Percentiles rank a stretch among this genome's conserved stretches.
These are phyloP conservation scores for Melanotus villosus DNA, from an alignment of 2,888 invertebrate species.

Conservation along the genomic window DNA sequence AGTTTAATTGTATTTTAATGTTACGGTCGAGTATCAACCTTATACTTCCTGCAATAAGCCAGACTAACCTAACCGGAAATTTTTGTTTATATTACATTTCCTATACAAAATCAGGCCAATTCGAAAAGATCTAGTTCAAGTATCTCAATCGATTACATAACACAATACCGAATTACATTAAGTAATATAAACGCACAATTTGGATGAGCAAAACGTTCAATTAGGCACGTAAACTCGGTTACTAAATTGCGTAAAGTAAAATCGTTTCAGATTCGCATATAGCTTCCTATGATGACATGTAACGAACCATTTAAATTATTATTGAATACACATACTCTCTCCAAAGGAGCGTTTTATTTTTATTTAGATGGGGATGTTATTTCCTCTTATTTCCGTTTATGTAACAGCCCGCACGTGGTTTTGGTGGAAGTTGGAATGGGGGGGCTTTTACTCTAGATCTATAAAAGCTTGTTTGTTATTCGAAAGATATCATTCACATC, in stretches of 20 bases:
- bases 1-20: too few species aligned
- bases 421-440: constrained; percentile 17
- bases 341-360: constrained; percentile 6
- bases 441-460: constrained; percentile 30
- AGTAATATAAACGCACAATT: background rate
- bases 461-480: constrained; percentile 26
- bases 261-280: background rate
- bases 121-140: too few species aligned
- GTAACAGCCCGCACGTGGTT: constrained; percentile 14
- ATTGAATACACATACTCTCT: background rate
- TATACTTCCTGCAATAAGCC: too few species aligned
- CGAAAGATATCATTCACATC: constrained; percentile 39
- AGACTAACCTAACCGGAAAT: too few species aligned
- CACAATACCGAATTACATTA: too few species aligned
- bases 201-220: background rate
- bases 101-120: too few species aligned
- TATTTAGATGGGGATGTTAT: constrained; percentile 34
- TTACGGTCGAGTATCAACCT: too few species aligned
- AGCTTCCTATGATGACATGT: background rate
- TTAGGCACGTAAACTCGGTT: background rate
- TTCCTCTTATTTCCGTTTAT: constrained; percentile 33
- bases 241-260: background rate
- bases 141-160: too few species aligned
- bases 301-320: constrained; percentile 10
- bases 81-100: too few species aligned